These are phyloP conservation scores for Synanthedon tipuliformis DNA, from an alignment of 2,888 invertebrate genomes.

Conservation along the genomic window DNA sequence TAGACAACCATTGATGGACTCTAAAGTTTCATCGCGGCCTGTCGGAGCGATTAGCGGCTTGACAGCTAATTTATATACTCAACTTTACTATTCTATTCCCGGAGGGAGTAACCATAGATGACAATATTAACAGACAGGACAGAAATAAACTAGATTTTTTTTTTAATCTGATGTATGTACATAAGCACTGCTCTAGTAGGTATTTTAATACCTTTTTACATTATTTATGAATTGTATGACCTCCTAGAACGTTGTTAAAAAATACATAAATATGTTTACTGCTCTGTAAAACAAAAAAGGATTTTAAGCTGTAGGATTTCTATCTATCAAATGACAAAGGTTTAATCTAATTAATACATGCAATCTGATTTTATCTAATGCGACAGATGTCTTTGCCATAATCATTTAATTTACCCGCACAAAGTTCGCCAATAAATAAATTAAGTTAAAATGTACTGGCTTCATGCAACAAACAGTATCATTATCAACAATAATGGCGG, in stretches of 20 bases:
- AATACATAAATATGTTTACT: no score
- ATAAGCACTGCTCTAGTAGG: no score
- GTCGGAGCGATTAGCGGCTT: conserved; percentile 65
- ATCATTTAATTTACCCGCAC: background rate
- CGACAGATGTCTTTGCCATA: no score
- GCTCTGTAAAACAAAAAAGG: no score
- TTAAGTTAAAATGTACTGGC: conserved; percentile 19
- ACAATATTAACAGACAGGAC: conserved; percentile 29
- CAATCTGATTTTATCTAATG: no score
- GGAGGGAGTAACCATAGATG: conserved; percentile 36
- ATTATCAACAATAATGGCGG: conserved; percentile 38
- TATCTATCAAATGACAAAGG: no score
- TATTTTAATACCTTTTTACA: no score
- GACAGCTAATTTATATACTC: conserved; percentile 70
- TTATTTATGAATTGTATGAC: no score
- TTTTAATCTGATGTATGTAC: no score
- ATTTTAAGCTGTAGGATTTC: no score
- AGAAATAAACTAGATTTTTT: conserved; percentile 6
- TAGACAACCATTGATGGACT: conserved; percentile 62
- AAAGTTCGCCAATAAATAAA: background rate
- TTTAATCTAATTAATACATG: no score
- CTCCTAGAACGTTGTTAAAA: no score
- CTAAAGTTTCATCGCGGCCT: conserved; percentile 67
- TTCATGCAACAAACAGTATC: conserved; percentile 34
- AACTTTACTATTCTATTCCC: conserved; percentile 64